Evolutionary conservation across 2,888 invertebrate genomes (phyloP), one percentile per base, ranked within the genome.

Genomic region (Slavum lentiscoides): DNA sequence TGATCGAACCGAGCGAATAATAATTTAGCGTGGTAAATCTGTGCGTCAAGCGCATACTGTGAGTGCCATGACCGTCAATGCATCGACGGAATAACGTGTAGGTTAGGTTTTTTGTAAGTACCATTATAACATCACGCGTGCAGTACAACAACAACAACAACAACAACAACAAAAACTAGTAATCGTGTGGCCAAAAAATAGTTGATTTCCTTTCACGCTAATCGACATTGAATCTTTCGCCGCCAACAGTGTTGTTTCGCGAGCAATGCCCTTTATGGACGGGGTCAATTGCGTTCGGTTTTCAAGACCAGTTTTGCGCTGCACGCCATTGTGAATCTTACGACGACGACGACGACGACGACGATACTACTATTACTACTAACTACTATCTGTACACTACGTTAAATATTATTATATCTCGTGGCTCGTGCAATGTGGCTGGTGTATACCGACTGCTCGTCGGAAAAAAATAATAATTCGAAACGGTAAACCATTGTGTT

Each of bases 271-370:
- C 80, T 80, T 72, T 62, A 23, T n/a, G 49, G 43, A 43, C 62
- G 80, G 55, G 80, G 80, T 80, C 80, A 80, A 80, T 72, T 23
- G 80, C 80, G 80, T 80, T 72, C 80, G 80, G 72, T 80, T 72
- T 80, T 64, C 70, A 80, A 80, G 80, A 80, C 80, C 80, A 72
- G 80, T 80, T 80, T 80, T 66, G 13, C 13, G 58, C 55, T 19
- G 66, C 39, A 3, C 30, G 67, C 75, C 67, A 76, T 76, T 68
- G 75, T 76, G 75, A 76, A 49, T 76, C 59, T 39, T 23, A 30
- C n/a, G 13, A 43, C 19, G 37, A 49, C 15, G 49, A 30, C 30
- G 30, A 30, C 30, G 30, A 30, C 15, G 49, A 30, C 30, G 30
- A 30, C 30, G 30, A 30, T n/a, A n/a, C n/a, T n/a, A n/a, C n/a